Percentiles rank a stretch among this genome's conserved stretches.
phyloP scores from a whole-genome alignment of 2,888 invertebrate species.

The Nysson spinosus region DNA sequence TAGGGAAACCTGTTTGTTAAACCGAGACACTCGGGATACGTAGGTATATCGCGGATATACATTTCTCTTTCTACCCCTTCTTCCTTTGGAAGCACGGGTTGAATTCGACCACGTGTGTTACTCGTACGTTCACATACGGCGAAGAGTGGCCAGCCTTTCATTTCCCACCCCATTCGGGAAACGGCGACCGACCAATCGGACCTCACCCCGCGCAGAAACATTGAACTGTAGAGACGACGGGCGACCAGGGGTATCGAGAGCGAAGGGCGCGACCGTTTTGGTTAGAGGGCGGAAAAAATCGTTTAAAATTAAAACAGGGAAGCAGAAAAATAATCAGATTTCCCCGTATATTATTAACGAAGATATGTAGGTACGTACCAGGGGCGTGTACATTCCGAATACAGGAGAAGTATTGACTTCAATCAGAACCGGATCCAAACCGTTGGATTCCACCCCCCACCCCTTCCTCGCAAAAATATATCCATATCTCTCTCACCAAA shows the following conservation, averaged over 20 bases:
- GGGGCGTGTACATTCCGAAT: slow-evolving; percentile 37
- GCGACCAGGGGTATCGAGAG: slow-evolving; percentile 13
- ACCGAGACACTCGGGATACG: slow-evolving; percentile 50
- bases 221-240: slow-evolving; percentile 58
- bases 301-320: slow-evolving; percentile 74
- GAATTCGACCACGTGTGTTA: slow-evolving; percentile 49
- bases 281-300: slow-evolving; percentile 59
- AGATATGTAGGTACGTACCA: slow-evolving; percentile 54
- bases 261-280: slow-evolving; percentile 31
- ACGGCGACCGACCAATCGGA: slow-evolving; percentile 65
- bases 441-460: slow-evolving; percentile 10
- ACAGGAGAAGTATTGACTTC: slow-evolving; percentile 67
- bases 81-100: slow-evolving; percentile 35
- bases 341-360: slow-evolving; percentile 75
- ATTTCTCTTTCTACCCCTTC: slow-evolving; percentile 2
- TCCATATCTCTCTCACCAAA: too few species aligned
- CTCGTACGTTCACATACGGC: slow-evolving; percentile 50
- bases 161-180: slow-evolving; percentile 57
- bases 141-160: slow-evolving; percentile 60
- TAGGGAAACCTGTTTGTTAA: slow-evolving; percentile 42
- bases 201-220: slow-evolving; percentile 65
- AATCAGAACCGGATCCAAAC: slow-evolving; percentile 58
- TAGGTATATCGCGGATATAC: too few species aligned
- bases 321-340: slow-evolving; percentile 76
- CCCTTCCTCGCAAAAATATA: slow-evolving; percentile 23